Conservation (phyloP, 2,888 invertebrate species). For the Zelleria hepariella region DNA sequence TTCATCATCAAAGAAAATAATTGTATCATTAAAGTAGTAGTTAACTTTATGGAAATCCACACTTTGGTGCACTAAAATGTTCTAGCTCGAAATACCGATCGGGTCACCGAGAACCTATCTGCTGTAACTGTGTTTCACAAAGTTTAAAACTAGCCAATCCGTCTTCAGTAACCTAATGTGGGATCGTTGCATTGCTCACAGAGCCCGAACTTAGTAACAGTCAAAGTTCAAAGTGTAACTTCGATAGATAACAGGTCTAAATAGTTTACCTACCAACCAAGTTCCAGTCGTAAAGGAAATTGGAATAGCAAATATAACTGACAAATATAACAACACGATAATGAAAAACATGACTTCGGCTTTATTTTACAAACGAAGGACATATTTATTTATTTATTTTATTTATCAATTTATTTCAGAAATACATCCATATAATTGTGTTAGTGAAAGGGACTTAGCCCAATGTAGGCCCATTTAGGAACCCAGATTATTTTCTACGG, state of each 20-base stretch:
- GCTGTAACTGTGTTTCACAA: not conserved
- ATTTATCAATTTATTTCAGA: too few species aligned
- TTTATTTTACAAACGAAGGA: too few species aligned
- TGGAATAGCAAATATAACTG: too few species aligned
- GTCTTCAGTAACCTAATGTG: not conserved
- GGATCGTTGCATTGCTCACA: not conserved
- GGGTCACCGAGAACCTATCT: not conserved
- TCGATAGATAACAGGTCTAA: not conserved
- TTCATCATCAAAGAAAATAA: not conserved
- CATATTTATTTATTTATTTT: too few species aligned
- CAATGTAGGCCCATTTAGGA: too few species aligned
- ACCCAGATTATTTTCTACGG: too few species aligned
- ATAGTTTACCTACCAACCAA: too few species aligned
- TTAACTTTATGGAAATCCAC: not conserved
- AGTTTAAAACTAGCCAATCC: not conserved
- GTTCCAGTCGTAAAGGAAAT: too few species aligned
- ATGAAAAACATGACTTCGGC: too few species aligned
- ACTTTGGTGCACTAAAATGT: not conserved
- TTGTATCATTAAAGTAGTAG: not conserved
- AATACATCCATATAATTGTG: too few species aligned
- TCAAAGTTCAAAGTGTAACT: not conserved
- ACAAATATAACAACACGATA: too few species aligned
- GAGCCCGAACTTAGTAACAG: not conserved
- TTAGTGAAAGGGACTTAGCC: too few species aligned
- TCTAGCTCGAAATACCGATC: not conserved